Conservation (phyloP, 2,888 invertebrate genomes). For the Tuberolachnus salignus region DNA sequence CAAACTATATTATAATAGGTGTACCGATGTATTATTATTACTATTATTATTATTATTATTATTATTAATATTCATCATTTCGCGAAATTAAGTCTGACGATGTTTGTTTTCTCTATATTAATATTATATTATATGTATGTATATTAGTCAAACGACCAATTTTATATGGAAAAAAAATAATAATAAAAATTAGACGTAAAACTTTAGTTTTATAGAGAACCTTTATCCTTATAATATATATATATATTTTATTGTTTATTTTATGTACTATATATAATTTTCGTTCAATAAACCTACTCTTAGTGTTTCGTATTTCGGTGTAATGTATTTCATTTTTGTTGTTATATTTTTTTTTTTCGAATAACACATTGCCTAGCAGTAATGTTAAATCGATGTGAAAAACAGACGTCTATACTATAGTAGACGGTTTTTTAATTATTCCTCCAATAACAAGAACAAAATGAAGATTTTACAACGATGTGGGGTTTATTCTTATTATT, state of each 20-base stretch:
- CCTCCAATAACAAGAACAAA: too few species aligned
- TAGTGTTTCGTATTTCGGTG: constrained; percentile 24
- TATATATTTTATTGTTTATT: constrained; percentile 25
- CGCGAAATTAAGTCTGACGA: constrained; percentile 51
- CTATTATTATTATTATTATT: background rate
- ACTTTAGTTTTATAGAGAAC: constrained; percentile 4
- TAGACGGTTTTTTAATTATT: too few species aligned
- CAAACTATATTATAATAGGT: background rate
- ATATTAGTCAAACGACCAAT: constrained; percentile 49
- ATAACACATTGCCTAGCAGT: too few species aligned
- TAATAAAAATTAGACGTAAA: constrained; percentile 6
- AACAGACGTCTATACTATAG: too few species aligned
- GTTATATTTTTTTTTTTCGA: too few species aligned
- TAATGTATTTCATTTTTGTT: too few species aligned
- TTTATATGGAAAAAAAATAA: constrained; percentile 1
- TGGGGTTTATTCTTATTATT: too few species aligned
- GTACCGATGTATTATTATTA: constrained; percentile 12
- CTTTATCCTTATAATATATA: too few species aligned
- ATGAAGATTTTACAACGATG: too few species aligned
- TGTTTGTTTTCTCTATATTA: constrained; percentile 27
- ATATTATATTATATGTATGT: too few species aligned
- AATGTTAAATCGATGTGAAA: too few species aligned
- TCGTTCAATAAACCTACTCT: constrained; percentile 29
- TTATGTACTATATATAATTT: constrained; percentile 28
- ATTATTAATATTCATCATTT: constrained; percentile 27